A percentile compares a stretch with the other conserved stretches of the same genome.
Evolutionary conservation across 2,888 invertebrate species (phyloP).

Genomic region (Cheilosia scutellata): DNA sequence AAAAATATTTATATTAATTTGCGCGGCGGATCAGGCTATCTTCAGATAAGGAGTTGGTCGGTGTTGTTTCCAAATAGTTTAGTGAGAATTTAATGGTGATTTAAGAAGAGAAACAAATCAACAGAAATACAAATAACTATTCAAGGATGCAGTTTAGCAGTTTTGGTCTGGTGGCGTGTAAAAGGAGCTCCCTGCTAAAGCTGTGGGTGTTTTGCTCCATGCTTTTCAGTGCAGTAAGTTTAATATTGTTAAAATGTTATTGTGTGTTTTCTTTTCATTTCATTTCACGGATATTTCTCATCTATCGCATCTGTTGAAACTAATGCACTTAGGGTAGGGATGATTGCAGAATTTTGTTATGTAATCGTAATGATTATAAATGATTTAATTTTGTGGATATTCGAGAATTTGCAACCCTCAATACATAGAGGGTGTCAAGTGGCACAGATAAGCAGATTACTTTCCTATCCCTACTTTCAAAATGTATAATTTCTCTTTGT

Average conservation of each 20-base stretch:
- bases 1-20: conserved; percentile 11
- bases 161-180: conserved; percentile 57
- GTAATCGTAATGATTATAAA: no score
- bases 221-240: conserved; percentile 68
- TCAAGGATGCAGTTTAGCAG: conserved; percentile 62
- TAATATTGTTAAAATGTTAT: neutral
- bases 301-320: no score
- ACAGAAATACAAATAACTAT: conserved; percentile 4
- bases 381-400: no score
- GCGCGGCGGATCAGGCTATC: conserved; percentile 35
- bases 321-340: no score
- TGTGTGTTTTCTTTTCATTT: neutral
- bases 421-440: no score
- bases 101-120: neutral
- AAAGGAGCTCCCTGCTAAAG: conserved; percentile 48
- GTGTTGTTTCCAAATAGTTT: conserved; percentile 1
- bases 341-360: no score
- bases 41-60: neutral
- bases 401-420: no score
- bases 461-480: no score
- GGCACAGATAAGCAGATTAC: no score
- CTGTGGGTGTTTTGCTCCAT: conserved; percentile 64
- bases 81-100: conserved; percentile 7
- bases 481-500: no score
- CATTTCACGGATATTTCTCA: no score